These are phyloP conservation scores for Lepetodrilus schrolli DNA, from an alignment of 2,888 invertebrate species.

Conservation along the genomic window DNA sequence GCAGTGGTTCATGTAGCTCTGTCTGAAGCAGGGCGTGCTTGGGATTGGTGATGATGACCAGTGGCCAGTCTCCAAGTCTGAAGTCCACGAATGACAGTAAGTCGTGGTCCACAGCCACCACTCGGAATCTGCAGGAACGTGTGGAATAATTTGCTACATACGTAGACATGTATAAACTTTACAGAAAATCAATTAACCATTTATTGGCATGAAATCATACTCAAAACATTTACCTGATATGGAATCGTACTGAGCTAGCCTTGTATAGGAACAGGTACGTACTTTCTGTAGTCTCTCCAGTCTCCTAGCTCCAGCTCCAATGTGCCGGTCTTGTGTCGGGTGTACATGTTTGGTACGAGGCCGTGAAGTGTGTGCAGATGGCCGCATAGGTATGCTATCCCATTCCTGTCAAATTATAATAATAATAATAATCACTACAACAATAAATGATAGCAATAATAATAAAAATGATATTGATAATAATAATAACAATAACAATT, in stretches of 20 bases:
- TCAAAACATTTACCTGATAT: no score
- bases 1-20: conserved; percentile 84
- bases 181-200: no score
- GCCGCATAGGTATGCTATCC: conserved; percentile 89
- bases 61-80: conserved; percentile 82
- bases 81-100: conserved; percentile 89
- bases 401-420: conserved; percentile 72
- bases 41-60: conserved; percentile 91
- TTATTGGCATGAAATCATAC: no score
- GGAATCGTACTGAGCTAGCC: no score
- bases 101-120: conserved; percentile 91
- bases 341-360: conserved; percentile 88
- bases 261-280: no score
- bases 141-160: no score
- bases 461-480: no score
- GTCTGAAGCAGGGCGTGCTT: conserved; percentile 86
- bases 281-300: conserved; percentile 93
- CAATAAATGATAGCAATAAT: no score
- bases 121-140: conserved; percentile 82
- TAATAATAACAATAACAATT: no score
- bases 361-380: conserved; percentile 91
- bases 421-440: no score
- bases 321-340: conserved; percentile 86
- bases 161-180: no score
- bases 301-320: conserved; percentile 92